A percentile compares a stretch with the other conserved stretches of the same genome.
These are phyloP conservation scores for Channa maculata DNA, from an alignment of 2,113 vertebrate genomes.

Conservation along the genomic window DNA sequence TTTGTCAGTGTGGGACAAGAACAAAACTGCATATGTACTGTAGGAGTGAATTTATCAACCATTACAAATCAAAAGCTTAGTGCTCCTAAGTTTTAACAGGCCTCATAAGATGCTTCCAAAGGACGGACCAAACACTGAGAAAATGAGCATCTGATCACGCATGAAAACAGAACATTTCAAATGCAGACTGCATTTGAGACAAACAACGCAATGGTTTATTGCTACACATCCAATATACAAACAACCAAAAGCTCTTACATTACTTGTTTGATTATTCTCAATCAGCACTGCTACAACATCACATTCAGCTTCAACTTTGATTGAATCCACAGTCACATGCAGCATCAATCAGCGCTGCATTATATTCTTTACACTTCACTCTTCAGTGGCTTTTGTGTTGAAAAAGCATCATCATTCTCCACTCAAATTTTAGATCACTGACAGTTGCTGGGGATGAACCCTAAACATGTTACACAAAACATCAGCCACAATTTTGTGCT, in stretches of 20 bases:
- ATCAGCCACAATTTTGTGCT: too few species aligned
- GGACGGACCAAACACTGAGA: too few species aligned
- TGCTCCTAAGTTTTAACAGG: not conserved
- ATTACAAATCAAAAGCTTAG: not conserved
- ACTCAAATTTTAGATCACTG: slow-evolving; percentile 27
- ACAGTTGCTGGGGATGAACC: not conserved
- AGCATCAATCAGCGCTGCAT: slow-evolving; percentile 11
- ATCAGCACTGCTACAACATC: not conserved
- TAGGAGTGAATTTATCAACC: not conserved
- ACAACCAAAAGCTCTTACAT: too few species aligned
- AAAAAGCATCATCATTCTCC: slow-evolving; percentile 28
- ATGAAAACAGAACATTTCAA: too few species aligned
- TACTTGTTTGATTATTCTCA: too few species aligned
- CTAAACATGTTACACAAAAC: too few species aligned
- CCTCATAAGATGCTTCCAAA: too few species aligned
- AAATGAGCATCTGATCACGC: too few species aligned
- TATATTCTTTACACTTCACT: slow-evolving; percentile 31
- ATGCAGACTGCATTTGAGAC: too few species aligned
- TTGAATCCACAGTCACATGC: not conserved
- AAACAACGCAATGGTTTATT: too few species aligned
- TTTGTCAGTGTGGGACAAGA: not conserved
- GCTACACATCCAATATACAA: too few species aligned
- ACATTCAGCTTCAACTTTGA: not conserved
- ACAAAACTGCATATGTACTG: too few species aligned
- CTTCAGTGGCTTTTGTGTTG: slow-evolving; percentile 3